Percentiles rank a stretch among this genome's conserved stretches.
Conservation (phyloP, 2,113 vertebrate species). For the Halichoerus grypus region DNA sequence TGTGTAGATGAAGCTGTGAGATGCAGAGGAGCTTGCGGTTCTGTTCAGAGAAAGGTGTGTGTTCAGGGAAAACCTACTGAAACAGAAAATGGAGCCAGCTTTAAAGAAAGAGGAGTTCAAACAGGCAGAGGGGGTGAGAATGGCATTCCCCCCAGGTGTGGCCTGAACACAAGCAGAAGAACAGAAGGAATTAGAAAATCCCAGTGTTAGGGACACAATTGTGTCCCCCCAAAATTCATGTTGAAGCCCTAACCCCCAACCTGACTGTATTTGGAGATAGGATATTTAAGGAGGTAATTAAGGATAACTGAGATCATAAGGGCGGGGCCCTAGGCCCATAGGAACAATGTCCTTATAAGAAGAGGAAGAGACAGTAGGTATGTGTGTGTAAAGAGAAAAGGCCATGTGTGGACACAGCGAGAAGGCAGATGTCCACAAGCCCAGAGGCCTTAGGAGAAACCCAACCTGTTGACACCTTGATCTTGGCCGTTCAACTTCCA, state of each 20-base stretch:
- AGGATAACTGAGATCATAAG: neutral
- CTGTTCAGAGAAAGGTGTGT: neutral
- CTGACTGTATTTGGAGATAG: neutral
- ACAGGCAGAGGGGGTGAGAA: neutral
- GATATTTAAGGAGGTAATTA: neutral
- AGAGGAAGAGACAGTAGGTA: neutral
- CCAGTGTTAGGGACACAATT: neutral
- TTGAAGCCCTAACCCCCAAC: neutral
- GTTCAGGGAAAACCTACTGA: neutral
- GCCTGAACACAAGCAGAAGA: neutral
- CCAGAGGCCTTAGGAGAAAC: neutral
- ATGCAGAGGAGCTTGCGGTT: accelerated
- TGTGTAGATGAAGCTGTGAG: neutral
- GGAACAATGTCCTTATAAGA: neutral
- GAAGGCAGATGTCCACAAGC: neutral
- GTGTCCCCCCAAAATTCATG: neutral
- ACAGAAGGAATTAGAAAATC: neutral
- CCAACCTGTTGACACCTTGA: too few relatives aligned
- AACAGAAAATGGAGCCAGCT: neutral
- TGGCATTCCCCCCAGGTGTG: neutral
- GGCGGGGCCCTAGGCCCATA: neutral
- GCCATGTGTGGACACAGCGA: neutral
- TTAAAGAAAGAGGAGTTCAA: neutral
- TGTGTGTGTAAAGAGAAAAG: neutral
- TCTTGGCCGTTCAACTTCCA: neutral